Evolutionary conservation across 2,113 vertebrate species (phyloP).

Genomic region (Ceyx melanurus): DNA sequence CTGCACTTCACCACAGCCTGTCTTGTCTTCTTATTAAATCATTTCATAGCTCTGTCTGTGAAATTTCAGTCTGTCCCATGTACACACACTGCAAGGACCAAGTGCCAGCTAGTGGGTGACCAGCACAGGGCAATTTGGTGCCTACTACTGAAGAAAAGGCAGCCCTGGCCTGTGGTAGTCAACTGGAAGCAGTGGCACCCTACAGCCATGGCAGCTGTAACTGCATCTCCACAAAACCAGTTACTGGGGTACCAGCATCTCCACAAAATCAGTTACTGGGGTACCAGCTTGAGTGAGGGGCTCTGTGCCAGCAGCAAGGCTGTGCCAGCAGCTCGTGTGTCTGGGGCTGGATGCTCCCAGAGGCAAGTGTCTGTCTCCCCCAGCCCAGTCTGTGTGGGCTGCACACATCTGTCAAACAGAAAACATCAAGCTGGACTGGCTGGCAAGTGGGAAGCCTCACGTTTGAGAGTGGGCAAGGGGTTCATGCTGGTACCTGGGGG

Average conservation of each 20-base stretch:
- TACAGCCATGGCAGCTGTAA: neutral
- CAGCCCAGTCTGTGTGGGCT: neutral
- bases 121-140: fast-evolving
- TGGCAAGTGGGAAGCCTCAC: neutral
- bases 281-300: neutral
- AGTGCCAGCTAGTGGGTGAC: neutral
- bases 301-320: neutral
- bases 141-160: neutral
- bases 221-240: neutral
- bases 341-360: neutral
- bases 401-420: neutral
- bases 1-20: neutral
- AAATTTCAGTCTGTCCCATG: neutral
- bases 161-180: too few relatives aligned
- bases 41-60: neutral
- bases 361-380: neutral
- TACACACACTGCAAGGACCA: neutral
- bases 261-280: neutral
- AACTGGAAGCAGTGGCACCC: neutral
- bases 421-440: neutral
- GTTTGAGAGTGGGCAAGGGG: neutral
- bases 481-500: neutral
- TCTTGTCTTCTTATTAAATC: neutral
- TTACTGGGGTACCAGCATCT: neutral
- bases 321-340: neutral